Base-by-base conservation (phyloP, 2,888 invertebrate species). In the Cryptophagus acutangulus region DNA sequence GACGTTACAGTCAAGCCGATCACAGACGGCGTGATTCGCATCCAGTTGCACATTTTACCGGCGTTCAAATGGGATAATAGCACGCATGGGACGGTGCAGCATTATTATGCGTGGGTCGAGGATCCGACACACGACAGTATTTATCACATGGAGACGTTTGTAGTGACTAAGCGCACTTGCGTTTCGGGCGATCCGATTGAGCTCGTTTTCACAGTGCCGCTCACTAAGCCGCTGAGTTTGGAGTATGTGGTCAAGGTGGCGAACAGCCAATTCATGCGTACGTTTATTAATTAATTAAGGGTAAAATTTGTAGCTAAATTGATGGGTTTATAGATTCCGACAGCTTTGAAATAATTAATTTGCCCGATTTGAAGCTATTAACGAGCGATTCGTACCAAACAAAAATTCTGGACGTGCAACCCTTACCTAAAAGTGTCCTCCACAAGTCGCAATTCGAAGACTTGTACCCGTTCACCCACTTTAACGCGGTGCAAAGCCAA, bases 401-500 rank as follows among this genome's bases (percentile, higher is more conserved):
- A 2, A 56, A 95, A 65, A 74, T 99, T 1, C 70, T 97, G 20
- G 87, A 90, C 59, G 74, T 99, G 12, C 87, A 88, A 48, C 99
- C 99, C 0, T 69, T 99, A 14, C 88, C 97, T 1, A 76, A 91
- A 17, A 78, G 80, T 15, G 90, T 88, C 0, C 71, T 99, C 10
- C 80, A 86, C 54, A 84, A 94, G 59, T 72, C 79, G 0, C 66
- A 74, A 1, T 90, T 82, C 59, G 87, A 96, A 65, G 73, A 78
- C 35, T 74, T 99, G 2, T 99, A 94, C 73, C 78, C 75, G 45
- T 99, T 96, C 69, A 81, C 83, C 0, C 94, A 95, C 67, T 99
- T 99, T 73, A 99, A 99, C 72, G 95, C 97, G 1, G 93, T 99
- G 51, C 97, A 97, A 71, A 95, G 95, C 0, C 96, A 99, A 73